Conservation (phyloP, 2,113 vertebrate species). For the Beaufortia kweichowensis region DNA sequence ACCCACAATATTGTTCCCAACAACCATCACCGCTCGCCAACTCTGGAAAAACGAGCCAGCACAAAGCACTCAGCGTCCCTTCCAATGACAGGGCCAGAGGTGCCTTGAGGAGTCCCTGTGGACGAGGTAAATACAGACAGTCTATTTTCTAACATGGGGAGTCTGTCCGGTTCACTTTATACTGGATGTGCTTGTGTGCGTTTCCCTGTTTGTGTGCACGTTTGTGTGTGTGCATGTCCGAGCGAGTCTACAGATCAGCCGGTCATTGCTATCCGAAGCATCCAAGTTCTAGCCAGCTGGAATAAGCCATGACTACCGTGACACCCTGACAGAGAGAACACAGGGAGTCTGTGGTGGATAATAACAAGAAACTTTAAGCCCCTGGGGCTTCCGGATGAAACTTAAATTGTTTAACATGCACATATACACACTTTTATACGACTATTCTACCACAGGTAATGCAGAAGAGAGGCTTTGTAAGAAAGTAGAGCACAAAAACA, state of each 20-base stretch:
- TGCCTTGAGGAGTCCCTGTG: slow-evolving; percentile 44
- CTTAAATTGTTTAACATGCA: slow-evolving; percentile 54
- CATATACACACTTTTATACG: slow-evolving; percentile 40
- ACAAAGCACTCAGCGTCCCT: slow-evolving; percentile 35
- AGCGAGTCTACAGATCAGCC: slow-evolving; percentile 50
- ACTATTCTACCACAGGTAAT: not conserved
- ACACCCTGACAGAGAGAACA: slow-evolving; percentile 49
- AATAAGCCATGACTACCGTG: slow-evolving; percentile 62
- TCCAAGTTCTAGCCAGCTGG: slow-evolving; percentile 49
- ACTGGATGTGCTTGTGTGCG: slow-evolving; percentile 33
- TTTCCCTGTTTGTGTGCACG: slow-evolving; percentile 7
- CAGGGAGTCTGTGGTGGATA: slow-evolving; percentile 44
- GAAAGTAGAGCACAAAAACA: slow-evolving; percentile 3
- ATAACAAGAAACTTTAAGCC: slow-evolving; percentile 47
- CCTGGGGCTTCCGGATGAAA: slow-evolving; percentile 36
- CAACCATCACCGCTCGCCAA: not conserved
- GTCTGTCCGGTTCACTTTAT: slow-evolving; percentile 48
- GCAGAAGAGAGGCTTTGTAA: not conserved
- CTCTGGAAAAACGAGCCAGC: slow-evolving; percentile 12
- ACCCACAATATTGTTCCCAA: slow-evolving; percentile 9
- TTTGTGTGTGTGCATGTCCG: slow-evolving; percentile 15
- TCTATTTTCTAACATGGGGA: slow-evolving; percentile 52
- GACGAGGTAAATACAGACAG: slow-evolving; percentile 55
- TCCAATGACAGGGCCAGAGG: slow-evolving; percentile 41
- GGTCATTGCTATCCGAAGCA: slow-evolving; percentile 57